Percentiles rank a stretch among this genome's conserved stretches.
Evolutionary conservation across 2,113 vertebrate species (phyloP).

Genomic region (Ageneiosus marmoratus): DNA sequence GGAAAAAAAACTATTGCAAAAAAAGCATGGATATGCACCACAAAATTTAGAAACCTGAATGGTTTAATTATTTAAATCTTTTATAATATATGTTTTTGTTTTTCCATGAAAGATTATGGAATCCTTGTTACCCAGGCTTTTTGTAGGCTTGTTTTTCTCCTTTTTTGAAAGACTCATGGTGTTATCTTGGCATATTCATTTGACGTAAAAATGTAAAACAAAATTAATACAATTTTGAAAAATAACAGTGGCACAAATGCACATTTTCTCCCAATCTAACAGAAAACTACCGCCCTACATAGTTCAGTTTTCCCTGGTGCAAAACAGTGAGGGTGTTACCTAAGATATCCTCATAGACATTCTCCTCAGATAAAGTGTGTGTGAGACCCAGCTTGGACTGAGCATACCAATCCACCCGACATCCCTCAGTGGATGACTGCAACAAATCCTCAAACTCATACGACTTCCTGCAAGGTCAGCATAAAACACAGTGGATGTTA

Average conservation of each 20-base stretch:
- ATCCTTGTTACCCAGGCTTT: too few relatives aligned
- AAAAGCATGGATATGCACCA: not conserved
- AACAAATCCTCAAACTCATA: slow-evolving; percentile 96
- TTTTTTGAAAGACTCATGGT: not conserved
- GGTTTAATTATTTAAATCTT: slow-evolving; percentile 25
- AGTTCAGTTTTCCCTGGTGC: not conserved
- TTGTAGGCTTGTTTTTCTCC: not conserved
- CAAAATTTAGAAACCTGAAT: not conserved
- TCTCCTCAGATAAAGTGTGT: slow-evolving; percentile 97
- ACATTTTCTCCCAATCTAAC: not conserved
- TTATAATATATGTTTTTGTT: slow-evolving; percentile 8
- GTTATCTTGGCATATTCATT: not conserved
- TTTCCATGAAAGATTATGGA: too few relatives aligned
- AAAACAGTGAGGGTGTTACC: slow-evolving; percentile 71
- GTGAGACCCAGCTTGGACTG: slow-evolving; percentile 89
- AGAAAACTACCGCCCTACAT: not conserved
- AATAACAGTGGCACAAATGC: not conserved
- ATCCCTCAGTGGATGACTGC: slow-evolving; percentile 81
- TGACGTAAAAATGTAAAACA: not conserved
- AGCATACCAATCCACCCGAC: slow-evolving; percentile 88
- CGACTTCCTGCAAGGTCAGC: slow-evolving; percentile 82
- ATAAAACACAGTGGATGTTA: slow-evolving; percentile 33
- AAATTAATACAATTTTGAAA: not conserved
- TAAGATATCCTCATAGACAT: slow-evolving; percentile 95
- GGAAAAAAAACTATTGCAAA: not conserved